Evolutionary conservation across 2,797 vertebrate genomes (phyloP).

Genomic region (Gallinago stenura): DNA sequence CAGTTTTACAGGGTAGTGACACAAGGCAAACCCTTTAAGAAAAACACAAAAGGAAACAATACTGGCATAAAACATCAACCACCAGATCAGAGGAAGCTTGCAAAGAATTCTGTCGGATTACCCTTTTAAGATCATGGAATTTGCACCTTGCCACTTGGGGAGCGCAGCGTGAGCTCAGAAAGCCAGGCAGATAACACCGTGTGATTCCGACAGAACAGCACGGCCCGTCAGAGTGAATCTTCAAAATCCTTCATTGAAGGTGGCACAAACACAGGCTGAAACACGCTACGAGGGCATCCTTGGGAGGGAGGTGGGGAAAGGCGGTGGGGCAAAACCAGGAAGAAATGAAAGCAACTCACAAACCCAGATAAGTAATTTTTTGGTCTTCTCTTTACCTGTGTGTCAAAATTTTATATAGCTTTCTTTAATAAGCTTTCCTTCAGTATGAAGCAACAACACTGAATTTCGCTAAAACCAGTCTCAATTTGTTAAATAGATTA

Average conservation of each 20-base stretch:
- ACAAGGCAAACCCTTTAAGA: background rate
- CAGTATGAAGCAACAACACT: background rate
- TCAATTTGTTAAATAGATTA: background rate
- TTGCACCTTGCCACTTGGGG: background rate
- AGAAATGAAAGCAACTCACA: background rate
- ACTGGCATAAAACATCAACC: background rate
- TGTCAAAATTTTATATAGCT: background rate
- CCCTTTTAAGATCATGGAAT: background rate
- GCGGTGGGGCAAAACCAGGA: background rate
- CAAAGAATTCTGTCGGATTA: background rate
- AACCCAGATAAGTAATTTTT: background rate
- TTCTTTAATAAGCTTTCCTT: background rate
- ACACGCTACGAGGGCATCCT: background rate
- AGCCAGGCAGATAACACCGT: background rate
- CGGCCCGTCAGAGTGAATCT: rapidly evolving
- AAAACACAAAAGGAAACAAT: background rate
- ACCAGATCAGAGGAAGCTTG: background rate
- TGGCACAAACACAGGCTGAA: background rate
- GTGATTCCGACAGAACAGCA: background rate
- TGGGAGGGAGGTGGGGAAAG: background rate
- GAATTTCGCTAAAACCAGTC: background rate
- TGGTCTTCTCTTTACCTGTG: background rate
- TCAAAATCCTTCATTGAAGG: background rate
- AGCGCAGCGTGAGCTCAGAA: rapidly evolving
- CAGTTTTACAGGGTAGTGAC: background rate